Percentiles rank a stretch among this genome's conserved stretches.
These are phyloP conservation scores for Punctoribates punctum DNA, from an alignment of 2,888 invertebrate genomes.

Conservation along the genomic window DNA sequence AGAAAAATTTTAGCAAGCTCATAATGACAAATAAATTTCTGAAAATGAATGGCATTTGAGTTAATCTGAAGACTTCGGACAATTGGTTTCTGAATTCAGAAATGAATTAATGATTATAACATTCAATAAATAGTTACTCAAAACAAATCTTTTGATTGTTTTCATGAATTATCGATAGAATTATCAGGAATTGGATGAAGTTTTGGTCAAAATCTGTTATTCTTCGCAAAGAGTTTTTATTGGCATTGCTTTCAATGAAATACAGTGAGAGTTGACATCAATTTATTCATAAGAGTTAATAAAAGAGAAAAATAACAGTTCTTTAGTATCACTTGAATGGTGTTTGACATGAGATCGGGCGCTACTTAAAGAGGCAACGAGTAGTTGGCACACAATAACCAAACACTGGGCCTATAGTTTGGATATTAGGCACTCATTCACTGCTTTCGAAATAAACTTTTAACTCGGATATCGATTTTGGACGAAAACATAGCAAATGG, in stretches of 20 bases:
- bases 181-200: not conserved
- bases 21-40: no score
- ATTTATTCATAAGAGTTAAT: conserved; percentile 13
- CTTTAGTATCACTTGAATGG: conserved; percentile 5
- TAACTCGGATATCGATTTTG: not conserved
- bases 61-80: no score
- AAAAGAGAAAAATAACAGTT: conserved; percentile 6
- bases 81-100: no score
- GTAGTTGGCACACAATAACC: not conserved
- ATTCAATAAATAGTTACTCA: no score
- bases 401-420: not conserved
- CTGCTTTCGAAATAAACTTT: not conserved
- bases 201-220: not conserved
- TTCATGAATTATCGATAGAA: not conserved
- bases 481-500: not conserved
- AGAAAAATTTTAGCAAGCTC: no score
- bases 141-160: no score
- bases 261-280: not conserved
- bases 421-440: conserved; percentile 5
- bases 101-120: no score
- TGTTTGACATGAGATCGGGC: not conserved
- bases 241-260: not conserved
- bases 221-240: not conserved
- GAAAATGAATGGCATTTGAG: no score
- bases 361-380: not conserved